These are phyloP conservation scores for Schmidtea mediterranea DNA, from an alignment of 1,140 invertebrate species.

Conservation along the genomic window DNA sequence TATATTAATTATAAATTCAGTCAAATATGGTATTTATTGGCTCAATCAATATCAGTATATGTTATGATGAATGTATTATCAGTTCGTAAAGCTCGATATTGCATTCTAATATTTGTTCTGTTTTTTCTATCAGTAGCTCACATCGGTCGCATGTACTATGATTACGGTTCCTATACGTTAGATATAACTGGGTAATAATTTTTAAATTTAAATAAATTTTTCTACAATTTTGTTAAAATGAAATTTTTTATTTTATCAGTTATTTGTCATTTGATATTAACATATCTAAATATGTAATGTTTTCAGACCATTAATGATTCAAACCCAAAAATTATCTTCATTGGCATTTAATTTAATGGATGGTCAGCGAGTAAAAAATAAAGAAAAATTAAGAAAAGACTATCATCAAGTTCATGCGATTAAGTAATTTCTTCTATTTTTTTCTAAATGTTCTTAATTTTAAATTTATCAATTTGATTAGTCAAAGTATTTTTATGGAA, in stretches of 20 bases:
- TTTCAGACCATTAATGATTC: conserved; percentile 66
- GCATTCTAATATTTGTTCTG: background rate
- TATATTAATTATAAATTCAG: conserved; percentile 5
- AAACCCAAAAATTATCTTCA: conserved; percentile 70
- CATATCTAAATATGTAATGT: no score
- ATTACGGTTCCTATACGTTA: background rate
- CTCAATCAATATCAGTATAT: background rate
- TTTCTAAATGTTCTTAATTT: no score
- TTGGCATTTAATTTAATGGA: conserved; percentile 70
- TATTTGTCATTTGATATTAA: no score
- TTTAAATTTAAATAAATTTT: no score
- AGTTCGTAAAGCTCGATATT: conserved; percentile 3
- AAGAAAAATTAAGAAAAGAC: no score
- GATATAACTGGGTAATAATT: background rate
- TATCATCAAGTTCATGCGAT: no score
- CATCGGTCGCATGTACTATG: background rate
- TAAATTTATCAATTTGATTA: no score
- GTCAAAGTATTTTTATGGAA: no score
- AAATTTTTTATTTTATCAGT: no score
- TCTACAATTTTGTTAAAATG: no score
- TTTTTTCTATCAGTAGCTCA: background rate
- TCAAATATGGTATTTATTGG: conserved; percentile 6
- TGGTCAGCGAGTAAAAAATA: conserved; percentile 27
- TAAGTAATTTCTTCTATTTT: no score
- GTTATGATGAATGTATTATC: conserved; percentile 3